phyloP scores from a whole-genome alignment of 2,113 vertebrate species.

The Eonycteris spelaea region DNA sequence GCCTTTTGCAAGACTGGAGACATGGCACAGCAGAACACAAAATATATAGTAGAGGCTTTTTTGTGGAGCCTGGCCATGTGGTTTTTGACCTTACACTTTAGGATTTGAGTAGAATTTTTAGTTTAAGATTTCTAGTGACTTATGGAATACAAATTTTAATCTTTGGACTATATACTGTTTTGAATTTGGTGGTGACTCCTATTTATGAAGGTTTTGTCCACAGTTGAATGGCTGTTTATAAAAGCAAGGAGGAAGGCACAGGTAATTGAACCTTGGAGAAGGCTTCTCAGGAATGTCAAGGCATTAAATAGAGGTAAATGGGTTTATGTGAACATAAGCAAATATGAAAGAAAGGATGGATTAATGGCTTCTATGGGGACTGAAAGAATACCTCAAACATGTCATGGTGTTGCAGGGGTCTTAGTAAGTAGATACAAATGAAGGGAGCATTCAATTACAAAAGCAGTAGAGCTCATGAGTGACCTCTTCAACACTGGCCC shows the following conservation, averaged over 20 bases:
- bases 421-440: not conserved
- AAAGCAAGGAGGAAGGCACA: not conserved
- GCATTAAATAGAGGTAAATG: not conserved
- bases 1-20: not conserved
- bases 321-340: not conserved
- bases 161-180: not conserved
- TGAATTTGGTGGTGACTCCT: not conserved
- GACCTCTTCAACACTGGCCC: fast-evolving
- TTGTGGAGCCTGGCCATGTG: not conserved
- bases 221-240: not conserved
- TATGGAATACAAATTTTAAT: not conserved
- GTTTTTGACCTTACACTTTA: not conserved
- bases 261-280: not conserved
- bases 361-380: no score
- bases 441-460: not conserved
- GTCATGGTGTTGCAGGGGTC: fast-evolving
- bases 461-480: not conserved
- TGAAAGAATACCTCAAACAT: not conserved
- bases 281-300: not conserved
- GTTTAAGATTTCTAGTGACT: not conserved
- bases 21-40: not conserved
- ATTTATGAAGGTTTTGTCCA: not conserved
- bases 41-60: not conserved
- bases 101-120: not conserved
- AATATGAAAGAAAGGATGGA: not conserved